Percentiles rank a stretch among this genome's conserved stretches.
These are phyloP conservation scores for Puffinus mauretanicus DNA, from an alignment of 2,113 vertebrate genomes.

Conservation along the genomic window DNA sequence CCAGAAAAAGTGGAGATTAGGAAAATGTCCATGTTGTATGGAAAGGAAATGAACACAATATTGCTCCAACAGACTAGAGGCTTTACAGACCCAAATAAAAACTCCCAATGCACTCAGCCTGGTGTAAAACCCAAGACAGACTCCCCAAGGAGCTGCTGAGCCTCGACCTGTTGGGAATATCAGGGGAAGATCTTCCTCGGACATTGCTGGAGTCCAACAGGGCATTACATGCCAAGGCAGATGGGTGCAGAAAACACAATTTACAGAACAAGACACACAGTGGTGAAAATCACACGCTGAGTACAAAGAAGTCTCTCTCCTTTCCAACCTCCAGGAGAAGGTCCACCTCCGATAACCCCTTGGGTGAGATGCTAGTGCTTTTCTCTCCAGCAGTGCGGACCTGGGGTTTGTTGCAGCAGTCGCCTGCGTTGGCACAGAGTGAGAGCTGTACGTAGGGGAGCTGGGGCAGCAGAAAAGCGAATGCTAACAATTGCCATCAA, in stretches of 20 bases:
- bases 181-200: background rate
- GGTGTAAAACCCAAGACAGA: background rate
- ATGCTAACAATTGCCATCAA: background rate
- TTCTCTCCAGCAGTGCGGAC: background rate
- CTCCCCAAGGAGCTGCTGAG: background rate
- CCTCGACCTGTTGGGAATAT: background rate
- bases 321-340: background rate
- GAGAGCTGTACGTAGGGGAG: background rate
- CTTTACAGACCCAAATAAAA: background rate
- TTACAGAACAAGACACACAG: background rate
- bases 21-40: background rate
- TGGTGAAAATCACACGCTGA: fast-evolving
- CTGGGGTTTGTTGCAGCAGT: background rate
- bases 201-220: background rate
- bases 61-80: background rate
- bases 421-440: background rate
- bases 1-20: background rate
- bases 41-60: background rate
- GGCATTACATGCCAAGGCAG: background rate
- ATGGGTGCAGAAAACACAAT: background rate
- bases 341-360: background rate
- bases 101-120: background rate
- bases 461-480: background rate
- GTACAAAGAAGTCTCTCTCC: background rate
- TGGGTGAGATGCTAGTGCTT: fast-evolving